A percentile compares a stretch with the other conserved stretches of the same genome.
These are phyloP conservation scores for Pterocles gutturalis DNA, from an alignment of 2,113 vertebrate genomes.

Conservation along the genomic window DNA sequence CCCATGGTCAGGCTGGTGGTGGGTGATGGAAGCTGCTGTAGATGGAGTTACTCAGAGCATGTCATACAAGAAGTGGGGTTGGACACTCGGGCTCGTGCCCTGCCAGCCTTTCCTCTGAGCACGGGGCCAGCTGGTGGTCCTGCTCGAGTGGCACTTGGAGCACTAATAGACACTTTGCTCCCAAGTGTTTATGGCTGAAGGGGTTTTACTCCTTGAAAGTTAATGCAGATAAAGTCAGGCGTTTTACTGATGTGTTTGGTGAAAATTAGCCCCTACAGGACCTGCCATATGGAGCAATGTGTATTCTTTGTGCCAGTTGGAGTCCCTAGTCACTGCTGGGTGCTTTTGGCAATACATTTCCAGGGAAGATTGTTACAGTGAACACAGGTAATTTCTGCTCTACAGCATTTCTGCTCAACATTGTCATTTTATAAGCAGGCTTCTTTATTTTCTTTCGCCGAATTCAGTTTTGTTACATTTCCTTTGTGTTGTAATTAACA, in stretches of 20 bases:
- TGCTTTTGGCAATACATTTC: not conserved
- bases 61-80: not conserved
- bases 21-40: not conserved
- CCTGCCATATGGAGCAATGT: not conserved
- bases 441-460: slow-evolving; percentile 44
- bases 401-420: not conserved
- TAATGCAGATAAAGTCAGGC: not conserved
- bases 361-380: not conserved
- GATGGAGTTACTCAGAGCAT: not conserved
- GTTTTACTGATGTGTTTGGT: not conserved
- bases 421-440: slow-evolving; percentile 15
- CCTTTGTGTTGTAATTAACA: slow-evolving; percentile 26
- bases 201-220: not conserved
- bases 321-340: not conserved
- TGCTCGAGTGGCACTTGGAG: not conserved
- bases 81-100: fast-evolving
- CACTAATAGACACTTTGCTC: not conserved
- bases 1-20: not conserved
- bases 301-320: not conserved
- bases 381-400: slow-evolving; percentile 14
- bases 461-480: not conserved
- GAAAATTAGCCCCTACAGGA: slow-evolving; percentile 15
- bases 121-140: fast-evolving
- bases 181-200: not conserved
- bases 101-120: fast-evolving